Evolutionary conservation across 2,888 invertebrate species (phyloP).

Genomic region (Nesidiocoris tenuis): DNA sequence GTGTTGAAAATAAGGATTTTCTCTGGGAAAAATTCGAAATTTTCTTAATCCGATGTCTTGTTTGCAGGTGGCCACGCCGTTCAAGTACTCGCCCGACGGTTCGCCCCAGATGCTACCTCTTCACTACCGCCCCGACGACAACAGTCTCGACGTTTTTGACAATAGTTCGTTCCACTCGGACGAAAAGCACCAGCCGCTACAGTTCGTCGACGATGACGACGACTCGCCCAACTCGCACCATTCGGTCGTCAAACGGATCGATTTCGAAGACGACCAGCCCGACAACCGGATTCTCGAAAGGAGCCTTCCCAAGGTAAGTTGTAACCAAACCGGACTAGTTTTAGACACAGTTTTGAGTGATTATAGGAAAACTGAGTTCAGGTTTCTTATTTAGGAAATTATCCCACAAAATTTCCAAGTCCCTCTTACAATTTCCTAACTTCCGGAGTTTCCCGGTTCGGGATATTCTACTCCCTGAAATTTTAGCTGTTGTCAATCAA

Average conservation of each 20-base stretch:
- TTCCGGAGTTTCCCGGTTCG: too few species aligned
- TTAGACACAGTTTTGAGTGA: too few species aligned
- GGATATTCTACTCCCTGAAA: too few species aligned
- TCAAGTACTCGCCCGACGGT: conserved; percentile 18
- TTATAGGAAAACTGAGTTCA: too few species aligned
- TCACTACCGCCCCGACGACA: conserved; percentile 30
- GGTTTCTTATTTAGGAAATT: too few species aligned
- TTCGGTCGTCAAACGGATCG: conserved; percentile 58
- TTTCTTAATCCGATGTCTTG: too few species aligned
- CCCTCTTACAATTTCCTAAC: too few species aligned
- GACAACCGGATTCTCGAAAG: conserved; percentile 5
- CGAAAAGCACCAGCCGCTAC: conserved; percentile 14
- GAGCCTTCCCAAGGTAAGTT: conserved; percentile 34
- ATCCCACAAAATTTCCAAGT: too few species aligned
- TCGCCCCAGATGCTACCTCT: conserved; percentile 21
- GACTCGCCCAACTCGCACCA: conserved; percentile 19
- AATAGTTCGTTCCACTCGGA: conserved; percentile 41
- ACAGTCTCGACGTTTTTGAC: conserved; percentile 42
- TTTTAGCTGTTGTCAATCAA: too few species aligned
- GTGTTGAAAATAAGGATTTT: too few species aligned
- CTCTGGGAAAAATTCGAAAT: too few species aligned
- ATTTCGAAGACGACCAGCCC: conserved; percentile 53
- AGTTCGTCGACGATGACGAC: not conserved
- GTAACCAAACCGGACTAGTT: too few species aligned
- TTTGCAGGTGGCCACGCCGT: conserved; percentile 29